phyloP scores from a whole-genome alignment of 1,140 invertebrate genomes.

The Solenopsis fugax region DNA sequence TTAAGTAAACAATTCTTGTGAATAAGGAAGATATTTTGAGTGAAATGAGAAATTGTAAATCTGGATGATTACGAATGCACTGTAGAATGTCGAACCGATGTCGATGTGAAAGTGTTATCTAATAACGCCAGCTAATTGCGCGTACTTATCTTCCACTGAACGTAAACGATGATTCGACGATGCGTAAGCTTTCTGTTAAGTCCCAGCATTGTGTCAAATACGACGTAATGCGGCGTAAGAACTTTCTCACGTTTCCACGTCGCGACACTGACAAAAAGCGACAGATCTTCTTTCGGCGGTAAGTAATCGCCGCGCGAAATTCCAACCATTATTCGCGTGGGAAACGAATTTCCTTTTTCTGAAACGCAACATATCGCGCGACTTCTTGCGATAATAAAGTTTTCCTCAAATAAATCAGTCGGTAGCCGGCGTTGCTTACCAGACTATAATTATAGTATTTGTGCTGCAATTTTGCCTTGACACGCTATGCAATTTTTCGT shows the following conservation, averaged over 20 bases:
- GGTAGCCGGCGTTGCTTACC: background rate
- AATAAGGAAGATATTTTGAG: background rate
- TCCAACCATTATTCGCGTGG: slow-evolving; percentile 32
- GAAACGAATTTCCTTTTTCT: slow-evolving; percentile 58
- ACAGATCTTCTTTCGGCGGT: slow-evolving; percentile 59
- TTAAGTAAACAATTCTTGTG: background rate
- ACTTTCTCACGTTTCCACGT: slow-evolving; percentile 68
- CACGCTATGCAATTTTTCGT: slow-evolving; percentile 23
- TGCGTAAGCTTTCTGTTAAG: slow-evolving; percentile 19
- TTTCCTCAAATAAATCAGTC: slow-evolving; percentile 50
- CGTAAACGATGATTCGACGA: slow-evolving; percentile 34
- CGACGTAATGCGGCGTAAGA: slow-evolving; percentile 49
- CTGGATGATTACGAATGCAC: background rate
- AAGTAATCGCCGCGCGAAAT: slow-evolving; percentile 34
- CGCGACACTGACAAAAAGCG: slow-evolving; percentile 48
- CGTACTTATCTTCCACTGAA: slow-evolving; percentile 32
- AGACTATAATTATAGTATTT: slow-evolving; percentile 33
- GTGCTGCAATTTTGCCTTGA: slow-evolving; percentile 14
- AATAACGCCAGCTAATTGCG: slow-evolving; percentile 45
- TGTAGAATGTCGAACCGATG: background rate
- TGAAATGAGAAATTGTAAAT: slow-evolving; percentile 9
- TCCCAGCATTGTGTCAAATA: slow-evolving; percentile 51
- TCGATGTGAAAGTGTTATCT: slow-evolving; percentile 37
- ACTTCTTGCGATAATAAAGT: slow-evolving; percentile 13
- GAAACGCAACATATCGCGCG: background rate